Evolutionary conservation across 1,140 invertebrate species (phyloP).

Genomic region (Drosophila kepulauana): DNA sequence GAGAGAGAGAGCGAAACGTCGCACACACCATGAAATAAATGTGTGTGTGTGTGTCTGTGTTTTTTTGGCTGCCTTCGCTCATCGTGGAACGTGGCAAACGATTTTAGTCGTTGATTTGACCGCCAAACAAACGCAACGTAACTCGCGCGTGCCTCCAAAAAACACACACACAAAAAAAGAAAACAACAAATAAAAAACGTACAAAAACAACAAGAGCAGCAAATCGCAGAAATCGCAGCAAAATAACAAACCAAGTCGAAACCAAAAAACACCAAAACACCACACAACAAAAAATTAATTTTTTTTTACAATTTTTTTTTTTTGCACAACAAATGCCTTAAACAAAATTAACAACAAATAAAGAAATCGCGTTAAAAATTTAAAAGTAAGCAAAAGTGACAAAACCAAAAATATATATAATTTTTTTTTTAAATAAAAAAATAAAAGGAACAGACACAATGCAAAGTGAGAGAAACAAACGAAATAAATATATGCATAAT

Average conservation of each 20-base stretch:
- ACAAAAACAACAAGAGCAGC: slow-evolving; percentile 47
- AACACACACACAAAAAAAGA: slow-evolving; percentile 6
- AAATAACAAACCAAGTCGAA: slow-evolving; percentile 19
- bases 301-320: slow-evolving; percentile 61
- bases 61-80: slow-evolving; percentile 23
- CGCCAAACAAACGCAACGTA: slow-evolving; percentile 79
- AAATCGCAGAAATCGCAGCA: slow-evolving; percentile 28
- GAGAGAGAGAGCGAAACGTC: background rate
- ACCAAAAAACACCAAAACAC: background rate
- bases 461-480: slow-evolving; percentile 25
- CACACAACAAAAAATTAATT: slow-evolving; percentile 24
- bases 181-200: slow-evolving; percentile 22
- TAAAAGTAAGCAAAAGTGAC: slow-evolving; percentile 5
- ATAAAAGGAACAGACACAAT: slow-evolving; percentile 6
- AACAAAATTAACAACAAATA: background rate
- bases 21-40: slow-evolving; percentile 46
- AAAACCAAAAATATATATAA: slow-evolving; percentile 5
- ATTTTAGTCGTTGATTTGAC: slow-evolving; percentile 79
- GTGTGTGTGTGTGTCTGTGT: too few species aligned
- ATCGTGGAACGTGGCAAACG: slow-evolving; percentile 46
- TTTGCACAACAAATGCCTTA: slow-evolving; percentile 48
- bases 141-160: slow-evolving; percentile 43
- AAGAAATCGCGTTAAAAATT: slow-evolving; percentile 1
- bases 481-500: slow-evolving; percentile 9
- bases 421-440: background rate